Percentiles rank a stretch among this genome's conserved stretches.
These are phyloP conservation scores for Malacoraja senta DNA, from an alignment of 2,797 vertebrate genomes.

Conservation along the genomic window DNA sequence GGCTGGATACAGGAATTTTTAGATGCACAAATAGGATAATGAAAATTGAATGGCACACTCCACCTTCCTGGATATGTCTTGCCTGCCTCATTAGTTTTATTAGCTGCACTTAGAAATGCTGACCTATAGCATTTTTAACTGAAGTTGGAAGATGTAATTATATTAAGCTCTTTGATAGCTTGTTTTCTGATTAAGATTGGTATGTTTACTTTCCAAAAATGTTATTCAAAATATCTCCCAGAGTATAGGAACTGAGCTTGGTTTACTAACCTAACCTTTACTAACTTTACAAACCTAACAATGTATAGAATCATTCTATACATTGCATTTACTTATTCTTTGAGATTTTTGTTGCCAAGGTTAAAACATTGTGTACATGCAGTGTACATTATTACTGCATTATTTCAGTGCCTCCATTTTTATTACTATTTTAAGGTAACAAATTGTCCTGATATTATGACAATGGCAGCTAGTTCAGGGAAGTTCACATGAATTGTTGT, in stretches of 20 bases:
- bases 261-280: no score
- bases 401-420: background rate
- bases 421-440: constrained; percentile 9
- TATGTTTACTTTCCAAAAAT: background rate
- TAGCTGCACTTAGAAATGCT: constrained; percentile 32
- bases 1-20: constrained; percentile 17
- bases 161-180: constrained; percentile 31
- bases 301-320: background rate
- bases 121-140: constrained; percentile 16
- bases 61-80: background rate
- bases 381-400: background rate
- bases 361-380: background rate
- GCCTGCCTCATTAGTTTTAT: constrained; percentile 32
- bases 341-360: background rate
- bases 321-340: background rate
- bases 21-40: constrained; percentile 34
- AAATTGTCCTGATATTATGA: no score
- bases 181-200: background rate
- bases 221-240: background rate
- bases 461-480: background rate
- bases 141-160: constrained; percentile 34
- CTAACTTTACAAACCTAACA: no score
- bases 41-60: constrained; percentile 35
- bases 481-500: no score
- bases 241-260: background rate